A percentile compares a stretch with the other conserved stretches of the same genome.
phyloP scores from a whole-genome alignment of 2,797 vertebrate species.

The Miichthys miiuy region DNA sequence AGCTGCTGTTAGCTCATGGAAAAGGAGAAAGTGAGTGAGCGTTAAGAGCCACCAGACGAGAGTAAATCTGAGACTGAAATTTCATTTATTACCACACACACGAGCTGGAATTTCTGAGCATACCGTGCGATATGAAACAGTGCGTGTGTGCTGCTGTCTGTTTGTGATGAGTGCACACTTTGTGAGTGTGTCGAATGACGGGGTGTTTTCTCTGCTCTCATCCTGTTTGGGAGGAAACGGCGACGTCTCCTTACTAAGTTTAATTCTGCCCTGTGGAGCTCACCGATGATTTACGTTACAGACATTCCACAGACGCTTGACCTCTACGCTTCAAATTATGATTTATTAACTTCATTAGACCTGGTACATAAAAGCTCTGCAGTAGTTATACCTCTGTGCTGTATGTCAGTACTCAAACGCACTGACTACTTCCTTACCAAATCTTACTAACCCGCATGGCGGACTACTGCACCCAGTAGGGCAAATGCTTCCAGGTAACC shows the following conservation, averaged over 20 bases:
- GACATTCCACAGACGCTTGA: constrained; percentile 40
- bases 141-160: not conserved
- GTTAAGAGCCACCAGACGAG: too few relatives aligned
- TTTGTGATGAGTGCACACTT: not conserved
- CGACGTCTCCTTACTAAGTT: constrained; percentile 36
- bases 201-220: constrained; percentile 53
- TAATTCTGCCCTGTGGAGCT: constrained; percentile 40
- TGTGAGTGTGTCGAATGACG: constrained; percentile 10
- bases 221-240: constrained; percentile 69
- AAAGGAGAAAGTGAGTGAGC: too few relatives aligned
- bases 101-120: too few relatives aligned
- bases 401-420: not conserved
- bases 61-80: too few relatives aligned
- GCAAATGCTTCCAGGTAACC: not conserved
- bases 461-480: too few relatives aligned
- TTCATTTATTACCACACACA: not conserved
- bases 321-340: constrained; percentile 3
- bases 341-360: constrained; percentile 7
- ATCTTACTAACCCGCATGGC: not conserved
- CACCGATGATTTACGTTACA: constrained; percentile 32
- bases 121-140: too few relatives aligned
- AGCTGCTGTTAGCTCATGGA: too few relatives aligned
- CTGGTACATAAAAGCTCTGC: not conserved
- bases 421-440: not conserved
- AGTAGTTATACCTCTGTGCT: not conserved